phyloP scores from a whole-genome alignment of 2,797 vertebrate species.

The Octomys mimax region DNA sequence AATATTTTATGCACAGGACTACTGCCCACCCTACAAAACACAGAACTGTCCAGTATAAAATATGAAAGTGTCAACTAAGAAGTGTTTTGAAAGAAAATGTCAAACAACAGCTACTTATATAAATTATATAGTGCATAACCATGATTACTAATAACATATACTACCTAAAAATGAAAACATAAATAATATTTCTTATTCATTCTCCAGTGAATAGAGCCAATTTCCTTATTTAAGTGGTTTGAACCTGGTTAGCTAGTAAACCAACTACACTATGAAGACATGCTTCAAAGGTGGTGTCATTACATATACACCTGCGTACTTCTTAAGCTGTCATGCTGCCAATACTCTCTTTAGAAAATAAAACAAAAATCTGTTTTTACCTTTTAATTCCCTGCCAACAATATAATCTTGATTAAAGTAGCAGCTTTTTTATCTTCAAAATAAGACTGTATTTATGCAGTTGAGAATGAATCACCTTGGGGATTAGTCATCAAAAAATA shows the following conservation, averaged over 20 bases:
- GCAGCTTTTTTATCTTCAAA: constrained; percentile 50
- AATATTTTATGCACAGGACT: not conserved
- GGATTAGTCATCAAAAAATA: constrained; percentile 82
- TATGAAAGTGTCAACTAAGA: not conserved
- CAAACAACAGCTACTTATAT: not conserved
- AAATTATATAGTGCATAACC: not conserved
- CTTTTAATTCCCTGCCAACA: constrained; percentile 69
- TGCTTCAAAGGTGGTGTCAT: constrained; percentile 14
- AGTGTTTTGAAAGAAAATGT: constrained; percentile 5
- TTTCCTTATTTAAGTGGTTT: not conserved
- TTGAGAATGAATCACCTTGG: constrained; percentile 82
- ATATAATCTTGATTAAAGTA: constrained; percentile 77
- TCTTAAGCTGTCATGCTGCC: constrained; percentile 68
- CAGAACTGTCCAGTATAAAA: not conserved
- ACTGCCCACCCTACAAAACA: not conserved
- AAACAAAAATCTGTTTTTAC: constrained; percentile 74
- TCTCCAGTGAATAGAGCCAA: not conserved
- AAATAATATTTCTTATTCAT: not conserved
- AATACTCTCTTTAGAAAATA: constrained; percentile 70
- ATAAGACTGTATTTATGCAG: constrained; percentile 66
- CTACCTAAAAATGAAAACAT: not conserved
- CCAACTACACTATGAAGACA: constrained; percentile 12
- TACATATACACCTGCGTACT: constrained; percentile 33
- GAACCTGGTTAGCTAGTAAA: constrained; percentile 14
- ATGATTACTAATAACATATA: not conserved